Percentiles rank a stretch among this genome's conserved stretches.
Evolutionary conservation across 2,113 vertebrate genomes (phyloP).

Genomic region (Vanacampus margaritifer): DNA sequence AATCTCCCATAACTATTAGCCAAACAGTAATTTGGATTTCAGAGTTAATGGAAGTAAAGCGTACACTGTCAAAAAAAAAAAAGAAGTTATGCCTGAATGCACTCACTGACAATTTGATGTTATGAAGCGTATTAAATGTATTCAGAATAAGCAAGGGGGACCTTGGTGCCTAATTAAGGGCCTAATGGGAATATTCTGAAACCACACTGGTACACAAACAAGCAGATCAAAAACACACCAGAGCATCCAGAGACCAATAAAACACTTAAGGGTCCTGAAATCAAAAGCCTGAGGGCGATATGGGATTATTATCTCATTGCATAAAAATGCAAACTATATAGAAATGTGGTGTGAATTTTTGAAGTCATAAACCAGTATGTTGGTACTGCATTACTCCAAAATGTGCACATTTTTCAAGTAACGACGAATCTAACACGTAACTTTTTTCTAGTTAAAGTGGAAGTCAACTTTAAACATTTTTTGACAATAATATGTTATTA

Average conservation of each 20-base stretch:
- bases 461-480: too few species aligned
- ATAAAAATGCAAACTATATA: neutral
- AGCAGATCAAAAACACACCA: constrained; percentile 12
- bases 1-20: constrained; percentile 32
- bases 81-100: constrained; percentile 1
- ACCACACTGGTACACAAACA: constrained; percentile 24
- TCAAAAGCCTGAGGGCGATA: constrained; percentile 4
- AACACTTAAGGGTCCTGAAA: constrained; percentile 18
- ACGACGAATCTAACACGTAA: too few species aligned
- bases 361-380: too few species aligned
- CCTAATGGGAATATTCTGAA: constrained; percentile 25
- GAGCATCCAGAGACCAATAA: constrained; percentile 18
- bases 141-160: constrained; percentile 18
- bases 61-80: neutral
- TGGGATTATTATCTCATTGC: too few species aligned
- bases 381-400: too few species aligned
- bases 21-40: constrained; percentile 21
- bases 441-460: too few species aligned
- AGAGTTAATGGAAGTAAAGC: constrained; percentile 26
- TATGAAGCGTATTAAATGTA: constrained; percentile 25
- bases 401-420: too few species aligned
- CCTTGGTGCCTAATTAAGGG: constrained; percentile 23
- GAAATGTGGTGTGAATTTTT: too few species aligned
- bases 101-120: constrained; percentile 19
- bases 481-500: too few species aligned